Evolutionary conservation across 2,888 invertebrate species (phyloP).

Genomic region (Hymenopus coronatus): DNA sequence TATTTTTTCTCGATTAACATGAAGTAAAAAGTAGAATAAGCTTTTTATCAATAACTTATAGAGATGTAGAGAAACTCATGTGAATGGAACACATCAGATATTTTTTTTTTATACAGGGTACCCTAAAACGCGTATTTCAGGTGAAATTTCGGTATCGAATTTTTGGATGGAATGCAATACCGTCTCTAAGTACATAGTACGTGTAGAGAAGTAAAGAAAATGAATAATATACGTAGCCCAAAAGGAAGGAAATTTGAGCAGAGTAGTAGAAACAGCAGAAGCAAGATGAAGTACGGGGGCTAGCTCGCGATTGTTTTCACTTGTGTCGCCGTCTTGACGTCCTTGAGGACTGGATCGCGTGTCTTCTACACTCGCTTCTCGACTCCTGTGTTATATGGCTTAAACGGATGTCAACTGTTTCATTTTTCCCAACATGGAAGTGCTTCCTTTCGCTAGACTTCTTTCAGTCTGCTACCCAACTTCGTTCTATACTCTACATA

Average conservation of each 20-base stretch:
- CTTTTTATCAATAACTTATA: no score
- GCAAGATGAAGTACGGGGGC: neutral
- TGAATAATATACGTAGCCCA: neutral
- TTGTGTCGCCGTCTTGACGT: neutral
- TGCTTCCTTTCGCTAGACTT: neutral
- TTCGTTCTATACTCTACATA: no score
- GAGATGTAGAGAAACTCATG: no score
- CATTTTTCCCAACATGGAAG: neutral
- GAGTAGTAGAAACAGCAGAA: neutral
- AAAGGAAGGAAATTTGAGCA: neutral
- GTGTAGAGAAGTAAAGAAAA: neutral
- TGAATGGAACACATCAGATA: no score
- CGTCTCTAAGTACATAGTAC: neutral
- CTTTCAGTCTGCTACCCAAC: neutral
- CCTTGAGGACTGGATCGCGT: constrained; percentile 21
- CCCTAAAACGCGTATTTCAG: no score
- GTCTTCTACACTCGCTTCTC: neutral
- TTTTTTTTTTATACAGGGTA: no score
- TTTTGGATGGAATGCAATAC: no score
- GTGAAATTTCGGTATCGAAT: no score
- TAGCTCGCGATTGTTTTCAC: neutral
- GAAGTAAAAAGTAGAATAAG: no score
- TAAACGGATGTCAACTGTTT: neutral
- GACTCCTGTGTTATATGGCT: neutral
- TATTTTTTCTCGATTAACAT: no score